A percentile compares a stretch with the other conserved stretches of the same genome.
phyloP scores from a whole-genome alignment of 1,140 invertebrate genomes.

The Yoshiicerus persimilis region DNA sequence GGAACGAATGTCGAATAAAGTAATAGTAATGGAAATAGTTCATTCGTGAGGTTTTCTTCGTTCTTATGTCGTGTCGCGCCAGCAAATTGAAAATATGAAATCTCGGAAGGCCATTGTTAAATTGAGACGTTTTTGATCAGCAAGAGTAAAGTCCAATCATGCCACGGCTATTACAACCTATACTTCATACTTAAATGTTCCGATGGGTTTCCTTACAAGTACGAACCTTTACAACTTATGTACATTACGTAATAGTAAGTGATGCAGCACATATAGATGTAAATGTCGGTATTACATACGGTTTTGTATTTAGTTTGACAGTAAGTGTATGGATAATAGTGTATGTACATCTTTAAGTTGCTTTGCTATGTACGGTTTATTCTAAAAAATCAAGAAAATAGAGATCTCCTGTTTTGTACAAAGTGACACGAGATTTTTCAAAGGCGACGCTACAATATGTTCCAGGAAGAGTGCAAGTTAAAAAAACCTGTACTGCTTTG shows the following conservation, averaged over 20 bases:
- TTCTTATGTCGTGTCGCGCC: background rate
- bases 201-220: background rate
- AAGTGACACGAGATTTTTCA: conserved; percentile 12
- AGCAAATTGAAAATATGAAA: conserved; percentile 33
- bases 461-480: background rate
- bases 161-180: background rate
- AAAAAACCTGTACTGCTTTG: background rate
- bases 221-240: too few species aligned
- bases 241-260: too few species aligned
- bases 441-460: background rate
- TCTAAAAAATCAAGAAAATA: background rate
- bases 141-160: background rate
- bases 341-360: background rate
- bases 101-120: conserved; percentile 28
- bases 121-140: conserved; percentile 31
- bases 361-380: background rate
- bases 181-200: background rate
- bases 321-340: background rate
- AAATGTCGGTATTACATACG: background rate
- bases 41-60: background rate
- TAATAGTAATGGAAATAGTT: conserved; percentile 22
- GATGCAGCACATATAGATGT: background rate
- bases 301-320: background rate
- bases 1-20: background rate
- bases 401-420: background rate